Evolutionary conservation across 2,888 invertebrate species (phyloP).

Genomic region (Ennomos fuscantarius): DNA sequence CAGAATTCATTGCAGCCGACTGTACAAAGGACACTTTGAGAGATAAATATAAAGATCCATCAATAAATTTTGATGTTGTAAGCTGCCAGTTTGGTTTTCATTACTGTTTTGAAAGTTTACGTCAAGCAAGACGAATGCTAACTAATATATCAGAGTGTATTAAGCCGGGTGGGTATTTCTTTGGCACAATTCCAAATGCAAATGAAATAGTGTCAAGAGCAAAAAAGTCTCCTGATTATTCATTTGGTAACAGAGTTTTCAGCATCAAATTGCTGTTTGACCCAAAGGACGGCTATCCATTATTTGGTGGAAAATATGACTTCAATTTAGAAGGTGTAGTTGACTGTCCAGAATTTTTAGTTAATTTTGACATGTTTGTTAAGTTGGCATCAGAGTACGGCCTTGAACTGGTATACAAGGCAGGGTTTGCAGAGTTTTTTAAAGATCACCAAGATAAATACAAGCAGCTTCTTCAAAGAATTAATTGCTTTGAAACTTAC

Average conservation of each 20-base stretch:
- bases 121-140: constrained; percentile 96
- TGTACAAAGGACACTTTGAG: constrained; percentile 93
- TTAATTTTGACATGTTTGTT: constrained; percentile 94
- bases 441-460: constrained; percentile 81
- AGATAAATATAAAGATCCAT: constrained; percentile 91
- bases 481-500: constrained; percentile 93
- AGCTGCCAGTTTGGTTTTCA: constrained; percentile 99
- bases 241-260: constrained; percentile 93
- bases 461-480: constrained; percentile 87
- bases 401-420: constrained; percentile 87
- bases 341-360: constrained; percentile 99
- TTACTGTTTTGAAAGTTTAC: constrained; percentile 96
- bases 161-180: constrained; percentile 95
- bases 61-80: constrained; percentile 93
- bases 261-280: constrained; percentile 90
- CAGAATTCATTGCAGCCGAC: constrained; percentile 97
- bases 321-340: constrained; percentile 98
- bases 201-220: constrained; percentile 94
- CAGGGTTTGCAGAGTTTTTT: constrained; percentile 92
- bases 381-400: constrained; percentile 90
- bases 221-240: constrained; percentile 81
- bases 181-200: constrained; percentile 98
- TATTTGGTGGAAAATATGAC: constrained; percentile 98
- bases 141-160: constrained; percentile 96
- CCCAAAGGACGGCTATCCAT: constrained; percentile 86